phyloP scores from a whole-genome alignment of 2,888 invertebrate species.

The Nezara viridula region DNA sequence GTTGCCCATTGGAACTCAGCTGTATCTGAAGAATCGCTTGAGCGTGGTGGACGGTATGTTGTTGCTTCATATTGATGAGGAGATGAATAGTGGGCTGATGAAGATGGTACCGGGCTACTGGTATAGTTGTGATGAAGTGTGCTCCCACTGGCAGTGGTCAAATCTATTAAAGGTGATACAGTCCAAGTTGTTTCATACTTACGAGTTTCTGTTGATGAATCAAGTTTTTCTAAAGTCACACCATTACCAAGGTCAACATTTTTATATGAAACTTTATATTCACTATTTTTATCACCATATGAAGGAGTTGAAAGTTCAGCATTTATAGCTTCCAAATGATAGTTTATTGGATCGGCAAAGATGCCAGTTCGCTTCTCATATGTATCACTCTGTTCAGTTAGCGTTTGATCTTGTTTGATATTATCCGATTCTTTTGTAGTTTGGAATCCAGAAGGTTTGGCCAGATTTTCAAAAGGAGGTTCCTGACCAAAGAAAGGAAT shows the following conservation, averaged over 20 bases:
- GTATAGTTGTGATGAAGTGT: slow-evolving; percentile 51
- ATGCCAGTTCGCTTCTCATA: slow-evolving; percentile 7
- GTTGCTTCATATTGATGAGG: slow-evolving; percentile 59
- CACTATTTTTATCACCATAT: slow-evolving; percentile 35
- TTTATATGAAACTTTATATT: slow-evolving; percentile 51
- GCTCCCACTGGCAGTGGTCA: slow-evolving; percentile 43
- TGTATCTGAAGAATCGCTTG: slow-evolving; percentile 54
- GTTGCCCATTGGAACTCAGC: slow-evolving; percentile 40
- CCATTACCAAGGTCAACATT: slow-evolving; percentile 63
- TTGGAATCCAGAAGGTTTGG: slow-evolving; percentile 62
- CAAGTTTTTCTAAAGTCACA: slow-evolving; percentile 62
- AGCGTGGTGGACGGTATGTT: slow-evolving; percentile 61
- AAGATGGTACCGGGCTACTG: slow-evolving; percentile 5
- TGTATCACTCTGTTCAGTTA: background rate
- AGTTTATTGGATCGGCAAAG: slow-evolving; percentile 52
- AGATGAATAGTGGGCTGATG: background rate
- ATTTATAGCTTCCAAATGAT: slow-evolving; percentile 52
- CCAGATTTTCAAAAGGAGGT: slow-evolving; percentile 62
- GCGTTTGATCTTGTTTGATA: slow-evolving; percentile 45
- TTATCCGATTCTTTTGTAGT: slow-evolving; percentile 53
- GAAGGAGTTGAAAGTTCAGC: slow-evolving; percentile 43
- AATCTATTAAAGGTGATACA: slow-evolving; percentile 57
- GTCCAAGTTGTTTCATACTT: slow-evolving; percentile 59
- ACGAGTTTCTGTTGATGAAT: slow-evolving; percentile 18
- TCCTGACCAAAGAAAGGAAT: slow-evolving; percentile 63